A percentile compares a stretch with the other conserved stretches of the same genome.
These are phyloP conservation scores for Xiphorhynchus erythropygius DNA, from an alignment of 2,797 vertebrate species.

Conservation along the genomic window DNA sequence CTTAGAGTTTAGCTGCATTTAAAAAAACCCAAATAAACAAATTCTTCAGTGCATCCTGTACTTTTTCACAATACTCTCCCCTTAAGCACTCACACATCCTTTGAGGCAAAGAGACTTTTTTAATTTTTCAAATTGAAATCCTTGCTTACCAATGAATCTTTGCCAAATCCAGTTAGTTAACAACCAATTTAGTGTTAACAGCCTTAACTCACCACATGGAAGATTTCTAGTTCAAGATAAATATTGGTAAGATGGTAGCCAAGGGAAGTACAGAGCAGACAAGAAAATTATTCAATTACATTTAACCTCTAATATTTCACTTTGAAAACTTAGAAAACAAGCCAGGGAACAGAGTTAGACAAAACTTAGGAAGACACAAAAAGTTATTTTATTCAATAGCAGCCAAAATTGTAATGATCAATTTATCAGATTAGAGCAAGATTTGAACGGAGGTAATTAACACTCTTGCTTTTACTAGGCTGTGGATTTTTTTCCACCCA, in stretches of 20 bases:
- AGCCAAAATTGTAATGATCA: rapidly evolving
- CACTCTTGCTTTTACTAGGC: not conserved
- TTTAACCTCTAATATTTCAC: not conserved
- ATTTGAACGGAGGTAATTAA: not conserved
- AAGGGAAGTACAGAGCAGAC: not conserved
- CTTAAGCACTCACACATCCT: not conserved
- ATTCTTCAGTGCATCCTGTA: not conserved
- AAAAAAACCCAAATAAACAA: rapidly evolving
- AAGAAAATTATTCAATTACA: not conserved
- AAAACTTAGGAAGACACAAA: not conserved
- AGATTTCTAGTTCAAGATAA: not conserved
- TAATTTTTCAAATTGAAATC: not conserved
- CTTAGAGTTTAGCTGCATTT: not conserved
- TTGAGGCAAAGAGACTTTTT: not conserved
- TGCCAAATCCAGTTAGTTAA: not conserved
- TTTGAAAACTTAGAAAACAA: not conserved
- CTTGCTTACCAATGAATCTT: not conserved
- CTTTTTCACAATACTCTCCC: not conserved
- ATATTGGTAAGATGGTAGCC: not conserved
- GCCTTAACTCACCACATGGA: not conserved
- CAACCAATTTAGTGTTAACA: not conserved
- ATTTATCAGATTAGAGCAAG: not conserved
- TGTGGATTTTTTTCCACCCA: not conserved
- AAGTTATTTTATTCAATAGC: not conserved
- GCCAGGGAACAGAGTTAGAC: rapidly evolving